Percentiles rank a stretch among this genome's conserved stretches.
Conservation (phyloP, 2,797 vertebrate genomes). For the Hoplostethus atlanticus region DNA sequence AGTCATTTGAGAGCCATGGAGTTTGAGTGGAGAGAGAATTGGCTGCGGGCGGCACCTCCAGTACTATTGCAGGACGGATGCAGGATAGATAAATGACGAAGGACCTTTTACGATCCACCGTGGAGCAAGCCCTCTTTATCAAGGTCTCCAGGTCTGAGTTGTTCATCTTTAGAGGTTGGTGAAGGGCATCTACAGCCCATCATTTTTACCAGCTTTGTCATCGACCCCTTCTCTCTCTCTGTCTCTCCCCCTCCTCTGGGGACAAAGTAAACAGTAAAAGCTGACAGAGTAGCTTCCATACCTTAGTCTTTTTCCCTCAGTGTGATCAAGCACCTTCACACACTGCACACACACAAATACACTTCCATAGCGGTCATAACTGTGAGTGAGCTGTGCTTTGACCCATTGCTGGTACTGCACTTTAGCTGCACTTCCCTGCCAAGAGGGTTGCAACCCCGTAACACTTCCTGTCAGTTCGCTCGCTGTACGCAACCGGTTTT, state of each 20-base stretch:
- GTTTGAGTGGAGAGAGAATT: background rate
- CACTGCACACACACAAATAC: slow-evolving; percentile 1
- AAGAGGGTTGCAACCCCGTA: slow-evolving; percentile 23
- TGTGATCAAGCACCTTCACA: slow-evolving; percentile 14
- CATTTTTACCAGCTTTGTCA: slow-evolving; percentile 60
- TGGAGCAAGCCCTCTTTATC: slow-evolving; percentile 63
- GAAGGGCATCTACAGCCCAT: slow-evolving; percentile 68
- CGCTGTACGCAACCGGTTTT: slow-evolving; percentile 26
- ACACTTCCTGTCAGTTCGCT: slow-evolving; percentile 60
- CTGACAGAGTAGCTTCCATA: slow-evolving; percentile 38
- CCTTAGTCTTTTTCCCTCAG: slow-evolving; percentile 13
- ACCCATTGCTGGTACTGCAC: slow-evolving; percentile 46
- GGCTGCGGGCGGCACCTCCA: background rate
- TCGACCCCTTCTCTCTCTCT: slow-evolving; percentile 31
- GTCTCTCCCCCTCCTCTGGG: background rate
- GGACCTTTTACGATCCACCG: slow-evolving; percentile 37
- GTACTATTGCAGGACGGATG: slow-evolving; percentile 45
- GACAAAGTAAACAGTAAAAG: slow-evolving; percentile 27
- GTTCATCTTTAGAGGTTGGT: slow-evolving; percentile 68
- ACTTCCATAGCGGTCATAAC: background rate
- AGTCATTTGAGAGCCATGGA: background rate
- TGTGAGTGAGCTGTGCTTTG: slow-evolving; percentile 26
- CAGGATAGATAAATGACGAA: slow-evolving; percentile 47
- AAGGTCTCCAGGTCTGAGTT: slow-evolving; percentile 39
- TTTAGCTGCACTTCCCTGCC: slow-evolving; percentile 38